Evolutionary conservation across 1,140 invertebrate genomes (phyloP).

Genomic region (Caenorhabditis inopinata): DNA sequence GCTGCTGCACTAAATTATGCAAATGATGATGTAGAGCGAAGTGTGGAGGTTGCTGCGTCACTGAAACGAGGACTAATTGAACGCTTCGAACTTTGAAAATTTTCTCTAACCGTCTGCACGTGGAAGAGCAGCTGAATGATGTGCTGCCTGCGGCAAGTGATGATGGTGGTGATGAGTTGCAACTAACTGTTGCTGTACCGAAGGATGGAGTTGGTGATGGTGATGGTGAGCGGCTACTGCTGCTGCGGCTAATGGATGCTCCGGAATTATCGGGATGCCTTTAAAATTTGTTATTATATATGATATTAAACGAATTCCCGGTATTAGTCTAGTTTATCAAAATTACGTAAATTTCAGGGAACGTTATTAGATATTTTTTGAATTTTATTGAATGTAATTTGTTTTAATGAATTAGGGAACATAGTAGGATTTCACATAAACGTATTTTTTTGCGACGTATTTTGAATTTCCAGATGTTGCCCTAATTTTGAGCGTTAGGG

Average conservation of each 20-base stretch:
- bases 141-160: background rate
- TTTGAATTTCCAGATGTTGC: too few relatives aligned
- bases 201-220: background rate
- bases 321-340: too few relatives aligned
- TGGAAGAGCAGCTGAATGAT: background rate
- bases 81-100: too few relatives aligned
- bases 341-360: too few relatives aligned
- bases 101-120: background rate
- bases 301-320: too few relatives aligned
- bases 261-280: background rate
- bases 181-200: background rate
- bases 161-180: conserved; percentile 7
- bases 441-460: too few relatives aligned
- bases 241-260: background rate
- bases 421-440: too few relatives aligned
- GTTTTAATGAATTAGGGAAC: too few relatives aligned
- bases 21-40: background rate
- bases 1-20: conserved; percentile 32
- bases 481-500: too few relatives aligned
- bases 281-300: background rate
- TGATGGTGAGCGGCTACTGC: conserved; percentile 34
- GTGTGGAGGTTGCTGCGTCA: conserved; percentile 36
- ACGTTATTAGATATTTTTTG: too few relatives aligned
- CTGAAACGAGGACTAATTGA: too few relatives aligned
- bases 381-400: too few relatives aligned